A percentile compares a stretch with the other conserved stretches of the same genome.
These are phyloP conservation scores for Gobionotothen gibberifrons DNA, from an alignment of 2,797 vertebrate genomes.

Conservation along the genomic window DNA sequence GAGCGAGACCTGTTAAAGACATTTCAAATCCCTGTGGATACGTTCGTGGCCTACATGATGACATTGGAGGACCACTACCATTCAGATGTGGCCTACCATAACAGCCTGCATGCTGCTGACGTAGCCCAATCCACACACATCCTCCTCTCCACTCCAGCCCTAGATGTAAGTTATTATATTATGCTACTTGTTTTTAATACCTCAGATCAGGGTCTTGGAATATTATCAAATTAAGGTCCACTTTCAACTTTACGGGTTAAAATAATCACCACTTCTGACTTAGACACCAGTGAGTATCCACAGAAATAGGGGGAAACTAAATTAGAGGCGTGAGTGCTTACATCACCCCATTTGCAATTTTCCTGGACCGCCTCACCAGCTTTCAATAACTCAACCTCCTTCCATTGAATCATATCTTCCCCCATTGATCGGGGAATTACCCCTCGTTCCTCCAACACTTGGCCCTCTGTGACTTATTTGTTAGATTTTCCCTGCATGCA, in stretches of 20 bases:
- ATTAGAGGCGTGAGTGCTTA: constrained; percentile 22
- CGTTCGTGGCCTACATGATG: constrained; percentile 98
- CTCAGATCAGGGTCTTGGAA: constrained; percentile 1
- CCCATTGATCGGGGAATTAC: constrained; percentile 18
- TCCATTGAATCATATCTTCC: constrained; percentile 47
- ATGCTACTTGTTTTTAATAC: constrained; percentile 1
- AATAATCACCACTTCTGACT: neutral
- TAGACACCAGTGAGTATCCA: neutral
- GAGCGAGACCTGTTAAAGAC: constrained; percentile 96
- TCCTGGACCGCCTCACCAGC: constrained; percentile 17
- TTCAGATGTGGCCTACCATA: constrained; percentile 96
- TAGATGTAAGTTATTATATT: constrained; percentile 89
- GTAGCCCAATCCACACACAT: constrained; percentile 98
- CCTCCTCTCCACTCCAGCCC: constrained; percentile 94
- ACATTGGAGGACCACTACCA: constrained; percentile 98
- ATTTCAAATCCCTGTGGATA: constrained; percentile 94
- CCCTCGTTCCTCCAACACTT: constrained; percentile 5
- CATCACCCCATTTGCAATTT: constrained; percentile 24
- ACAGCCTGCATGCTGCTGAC: constrained; percentile 97
- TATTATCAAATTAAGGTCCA: neutral
- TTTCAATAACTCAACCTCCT: constrained; percentile 34
- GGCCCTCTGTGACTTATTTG: neutral
- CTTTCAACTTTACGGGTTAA: neutral
- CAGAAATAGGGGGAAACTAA: constrained; percentile 41
- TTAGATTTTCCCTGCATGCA: constrained; percentile 12